Percentiles rank a stretch among this genome's conserved stretches.
phyloP scores from a whole-genome alignment of 2,888 invertebrate species.

The Leucophora obtusa region DNA sequence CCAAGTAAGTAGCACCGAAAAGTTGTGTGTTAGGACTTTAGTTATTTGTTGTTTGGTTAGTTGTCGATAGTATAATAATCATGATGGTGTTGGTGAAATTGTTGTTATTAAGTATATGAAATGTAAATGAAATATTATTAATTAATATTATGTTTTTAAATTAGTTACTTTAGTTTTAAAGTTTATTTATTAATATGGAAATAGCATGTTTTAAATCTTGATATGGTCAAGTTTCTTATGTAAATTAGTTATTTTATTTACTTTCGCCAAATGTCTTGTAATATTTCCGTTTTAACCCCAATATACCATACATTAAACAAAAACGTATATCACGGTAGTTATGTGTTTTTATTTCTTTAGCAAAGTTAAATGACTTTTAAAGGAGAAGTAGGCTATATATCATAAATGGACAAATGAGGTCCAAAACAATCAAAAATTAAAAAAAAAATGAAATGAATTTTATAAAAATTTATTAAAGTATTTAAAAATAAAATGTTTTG shows the following conservation, averaged over 20 bases:
- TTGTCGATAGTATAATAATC: slow-evolving; percentile 34
- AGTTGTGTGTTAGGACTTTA: slow-evolving; percentile 78
- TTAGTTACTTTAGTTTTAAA: neutral
- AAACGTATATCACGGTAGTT: slow-evolving; percentile 13
- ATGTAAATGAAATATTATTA: slow-evolving; percentile 16
- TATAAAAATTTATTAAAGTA: too few species aligned
- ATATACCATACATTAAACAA: neutral
- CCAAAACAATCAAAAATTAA: too few species aligned
- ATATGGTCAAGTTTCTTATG: slow-evolving; percentile 47
- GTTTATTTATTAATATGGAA: slow-evolving; percentile 37
- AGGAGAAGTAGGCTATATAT: neutral
- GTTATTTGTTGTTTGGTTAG: slow-evolving; percentile 44
- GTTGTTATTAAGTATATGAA: neutral
- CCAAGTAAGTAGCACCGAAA: slow-evolving; percentile 77
- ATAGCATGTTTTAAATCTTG: slow-evolving; percentile 54
- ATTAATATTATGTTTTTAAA: neutral
- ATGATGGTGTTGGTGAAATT: slow-evolving; percentile 4
- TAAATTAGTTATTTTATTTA: slow-evolving; percentile 52
- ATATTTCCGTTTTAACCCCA: slow-evolving; percentile 47
- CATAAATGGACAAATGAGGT: too few species aligned
- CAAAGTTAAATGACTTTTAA: neutral
- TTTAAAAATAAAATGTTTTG: too few species aligned
- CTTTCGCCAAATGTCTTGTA: slow-evolving; percentile 62
- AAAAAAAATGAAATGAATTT: too few species aligned
- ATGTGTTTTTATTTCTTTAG: slow-evolving; percentile 19